Conservation (phyloP, 2,888 invertebrate species). For the Parthenolecanium corni region DNA sequence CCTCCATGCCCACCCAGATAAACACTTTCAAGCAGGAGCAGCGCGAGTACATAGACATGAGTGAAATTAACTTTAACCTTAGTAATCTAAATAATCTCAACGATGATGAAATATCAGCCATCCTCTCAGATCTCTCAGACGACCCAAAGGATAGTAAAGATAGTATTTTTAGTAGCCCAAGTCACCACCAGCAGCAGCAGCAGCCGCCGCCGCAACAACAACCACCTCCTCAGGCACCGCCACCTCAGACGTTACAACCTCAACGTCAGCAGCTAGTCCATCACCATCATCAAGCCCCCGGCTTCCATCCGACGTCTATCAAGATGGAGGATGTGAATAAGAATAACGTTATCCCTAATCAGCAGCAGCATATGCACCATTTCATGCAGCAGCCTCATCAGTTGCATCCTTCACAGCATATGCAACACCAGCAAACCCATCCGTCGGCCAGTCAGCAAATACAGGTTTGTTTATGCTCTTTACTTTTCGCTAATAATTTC, state of each 20-base stretch:
- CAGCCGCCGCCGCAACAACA: slow-evolving; percentile 33
- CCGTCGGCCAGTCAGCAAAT: slow-evolving; percentile 34
- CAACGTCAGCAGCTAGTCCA: slow-evolving; percentile 36
- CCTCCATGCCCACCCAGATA: no score
- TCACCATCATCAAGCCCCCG: slow-evolving; percentile 33
- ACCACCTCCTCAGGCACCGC: slow-evolving; percentile 34
- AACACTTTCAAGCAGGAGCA: slow-evolving; percentile 48
- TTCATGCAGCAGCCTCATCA: slow-evolving; percentile 27
- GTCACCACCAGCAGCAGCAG: slow-evolving; percentile 23
- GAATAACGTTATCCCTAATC: neutral
- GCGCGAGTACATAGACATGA: slow-evolving; percentile 74
- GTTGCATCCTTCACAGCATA: slow-evolving; percentile 24
- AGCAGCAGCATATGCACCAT: slow-evolving; percentile 31
- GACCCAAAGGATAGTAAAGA: slow-evolving; percentile 20
- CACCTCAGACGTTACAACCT: slow-evolving; percentile 36
- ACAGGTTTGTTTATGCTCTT: slow-evolving; percentile 6
- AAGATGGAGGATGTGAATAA: slow-evolving; percentile 11
- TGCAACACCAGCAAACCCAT: slow-evolving; percentile 34
- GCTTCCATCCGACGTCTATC: slow-evolving; percentile 18
- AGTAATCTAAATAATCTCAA: neutral
- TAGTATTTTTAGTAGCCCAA: neutral
- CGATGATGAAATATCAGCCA: slow-evolving; percentile 40
- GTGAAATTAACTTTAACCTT: slow-evolving; percentile 63
- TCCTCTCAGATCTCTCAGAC: slow-evolving; percentile 75
- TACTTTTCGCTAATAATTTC: no score